phyloP scores from a whole-genome alignment of 1,140 invertebrate genomes.

The Platyscapa corneri region DNA sequence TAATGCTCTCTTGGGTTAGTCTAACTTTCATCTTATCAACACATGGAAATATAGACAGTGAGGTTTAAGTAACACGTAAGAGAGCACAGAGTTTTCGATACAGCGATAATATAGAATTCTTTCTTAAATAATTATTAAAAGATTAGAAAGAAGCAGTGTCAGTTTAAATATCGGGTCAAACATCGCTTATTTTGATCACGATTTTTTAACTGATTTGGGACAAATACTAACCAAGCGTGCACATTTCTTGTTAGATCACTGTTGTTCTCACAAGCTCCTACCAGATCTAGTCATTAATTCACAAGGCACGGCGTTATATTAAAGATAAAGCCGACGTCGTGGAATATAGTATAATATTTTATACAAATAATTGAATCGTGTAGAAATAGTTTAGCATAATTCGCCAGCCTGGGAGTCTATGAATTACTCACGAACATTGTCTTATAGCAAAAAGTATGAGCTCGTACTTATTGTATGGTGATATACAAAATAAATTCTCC shows the following conservation, averaged over 20 bases:
- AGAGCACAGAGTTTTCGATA: not conserved
- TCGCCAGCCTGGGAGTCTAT: too few species aligned
- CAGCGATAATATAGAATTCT: not conserved
- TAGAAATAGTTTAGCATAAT: too few species aligned
- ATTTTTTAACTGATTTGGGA: not conserved
- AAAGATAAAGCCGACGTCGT: not conserved
- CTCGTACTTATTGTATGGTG: too few species aligned
- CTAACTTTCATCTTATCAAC: not conserved
- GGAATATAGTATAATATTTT: not conserved
- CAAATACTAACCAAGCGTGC: not conserved
- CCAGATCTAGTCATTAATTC: not conserved
- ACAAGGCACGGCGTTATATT: not conserved
- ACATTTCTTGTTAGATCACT: not conserved
- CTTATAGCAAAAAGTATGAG: too few species aligned
- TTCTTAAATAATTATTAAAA: not conserved
- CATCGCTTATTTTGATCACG: not conserved
- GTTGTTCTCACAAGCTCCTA: not conserved
- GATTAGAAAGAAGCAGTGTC: not conserved
- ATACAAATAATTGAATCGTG: not conserved
- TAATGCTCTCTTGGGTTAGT: not conserved
- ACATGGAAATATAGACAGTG: not conserved
- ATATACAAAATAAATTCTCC: too few species aligned
- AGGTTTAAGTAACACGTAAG: not conserved
- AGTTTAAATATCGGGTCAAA: slow-evolving; percentile 13
- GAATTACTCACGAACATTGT: too few species aligned